Base-by-base conservation (phyloP, 2,888 invertebrate genomes). In the Diogma glabrata region DNA sequence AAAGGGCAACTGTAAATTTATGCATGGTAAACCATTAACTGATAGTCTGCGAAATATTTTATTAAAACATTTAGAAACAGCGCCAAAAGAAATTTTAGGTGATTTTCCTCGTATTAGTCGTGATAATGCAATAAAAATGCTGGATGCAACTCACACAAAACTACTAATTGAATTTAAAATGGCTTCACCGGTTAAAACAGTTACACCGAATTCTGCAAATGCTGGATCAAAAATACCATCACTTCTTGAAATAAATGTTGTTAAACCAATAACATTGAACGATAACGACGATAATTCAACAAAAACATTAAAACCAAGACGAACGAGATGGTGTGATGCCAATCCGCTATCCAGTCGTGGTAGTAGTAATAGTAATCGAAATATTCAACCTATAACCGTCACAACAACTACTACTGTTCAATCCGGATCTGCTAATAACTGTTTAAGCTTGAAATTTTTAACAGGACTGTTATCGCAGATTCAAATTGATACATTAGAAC, bases 1-100 rank as follows among this genome's bases (percentile, higher is more conserved):
- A 24, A 80, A 80, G 63, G 84, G 85, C n/a, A 82, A 84, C 55
- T 97, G 96, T 72, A 91, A 93, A 70, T 96, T 95, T 70, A 90
- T 91, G 23, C 96, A 97, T 67, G 84, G 83, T 17, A 82, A 82
- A 60, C 88, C 90, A 1, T 74, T 96, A n/a, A 81, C 79, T 50
- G 92, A 93, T 56, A 81, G 81, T 63, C 76, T 86, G 54, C 77
- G 79, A 61, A 77, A 74, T 59, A 76, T 79, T 54, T 65, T 79
- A 53, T 64, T 80, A 6, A 80, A 79, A 74, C 91, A 91, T 67
- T 82, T 91, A 64, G 91, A 91, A 70, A 87, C 89, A 1, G 90
- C 90, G 1, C 91, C 91, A 2, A 88, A 90, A 67, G 90, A 91
- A 70, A 89, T 91, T 60, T 74, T 91, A 51, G 90, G 91, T n/a